Conservation (phyloP, 2,797 vertebrate species). For the Brachymystax lenok region DNA sequence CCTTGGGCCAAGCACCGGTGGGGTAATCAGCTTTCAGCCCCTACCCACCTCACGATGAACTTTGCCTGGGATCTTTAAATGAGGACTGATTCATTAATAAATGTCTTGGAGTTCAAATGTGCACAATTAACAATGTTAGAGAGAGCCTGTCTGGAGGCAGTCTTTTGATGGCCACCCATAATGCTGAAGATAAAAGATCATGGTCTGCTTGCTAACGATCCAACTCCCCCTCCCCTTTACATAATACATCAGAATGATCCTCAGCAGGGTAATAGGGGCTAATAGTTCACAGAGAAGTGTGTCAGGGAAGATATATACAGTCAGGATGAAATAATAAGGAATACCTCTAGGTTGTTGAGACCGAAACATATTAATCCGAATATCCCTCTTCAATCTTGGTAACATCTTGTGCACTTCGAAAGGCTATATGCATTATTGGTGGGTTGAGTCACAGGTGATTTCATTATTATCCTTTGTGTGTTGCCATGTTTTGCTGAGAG, state of each 20-base stretch:
- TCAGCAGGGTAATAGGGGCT: neutral
- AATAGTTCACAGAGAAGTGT: no score
- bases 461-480: conserved; percentile 35
- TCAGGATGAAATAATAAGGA: neutral
- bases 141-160: neutral
- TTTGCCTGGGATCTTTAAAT: neutral
- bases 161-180: neutral
- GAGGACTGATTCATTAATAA: neutral
- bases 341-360: neutral
- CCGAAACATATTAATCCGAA: conserved; percentile 20
- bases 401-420: conserved; percentile 46
- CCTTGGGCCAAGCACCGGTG: neutral
- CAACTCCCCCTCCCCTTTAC: no score
- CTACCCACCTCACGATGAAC: neutral
- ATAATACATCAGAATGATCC: neutral
- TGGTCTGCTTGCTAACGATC: neutral
- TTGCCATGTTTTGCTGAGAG: conserved; percentile 5
- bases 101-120: conserved; percentile 2
- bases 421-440: conserved; percentile 29
- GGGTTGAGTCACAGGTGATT: conserved; percentile 36
- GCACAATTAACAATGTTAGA: conserved; percentile 9
- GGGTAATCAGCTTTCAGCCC: neutral
- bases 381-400: conserved; percentile 28
- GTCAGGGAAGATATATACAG: no score
- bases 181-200: conserved; percentile 1